These are phyloP conservation scores for Arrhopalites spinosus DNA, from an alignment of 2,888 invertebrate genomes.

Conservation along the genomic window DNA sequence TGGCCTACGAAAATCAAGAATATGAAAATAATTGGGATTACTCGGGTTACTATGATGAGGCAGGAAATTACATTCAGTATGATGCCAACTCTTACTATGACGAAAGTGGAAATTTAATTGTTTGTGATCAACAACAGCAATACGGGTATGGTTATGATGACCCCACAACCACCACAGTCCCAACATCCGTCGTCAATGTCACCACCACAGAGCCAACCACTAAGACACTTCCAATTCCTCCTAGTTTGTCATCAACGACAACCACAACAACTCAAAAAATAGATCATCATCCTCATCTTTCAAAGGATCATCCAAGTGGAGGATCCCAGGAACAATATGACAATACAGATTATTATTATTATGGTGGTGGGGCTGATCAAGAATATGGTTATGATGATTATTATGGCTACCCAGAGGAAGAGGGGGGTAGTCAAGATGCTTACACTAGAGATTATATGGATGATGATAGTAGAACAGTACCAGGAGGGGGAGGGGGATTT, in stretches of 20 bases:
- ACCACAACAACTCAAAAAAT: neutral
- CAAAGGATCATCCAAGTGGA: neutral
- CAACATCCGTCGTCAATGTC: too few relatives aligned
- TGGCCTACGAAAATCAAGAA: conserved; percentile 50
- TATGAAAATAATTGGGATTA: conserved; percentile 56
- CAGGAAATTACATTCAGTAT: conserved; percentile 54
- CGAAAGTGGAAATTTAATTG: conserved; percentile 46
- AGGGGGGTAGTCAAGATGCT: conserved; percentile 25
- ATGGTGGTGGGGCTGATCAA: conserved; percentile 36
- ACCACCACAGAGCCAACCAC: conserved; percentile 33
- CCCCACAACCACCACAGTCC: conserved; percentile 53
- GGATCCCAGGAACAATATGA: conserved; percentile 43
- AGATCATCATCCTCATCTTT: neutral
- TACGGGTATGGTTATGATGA: conserved; percentile 10
- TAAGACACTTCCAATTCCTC: conserved; percentile 24
- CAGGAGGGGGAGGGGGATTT: neutral
- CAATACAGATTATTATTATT: conserved; percentile 45
- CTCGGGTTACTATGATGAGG: conserved; percentile 55
- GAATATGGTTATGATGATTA: conserved; percentile 35
- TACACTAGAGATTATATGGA: conserved; percentile 37
- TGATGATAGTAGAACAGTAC: conserved; percentile 19
- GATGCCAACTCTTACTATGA: conserved; percentile 55
- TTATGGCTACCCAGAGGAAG: conserved; percentile 1
- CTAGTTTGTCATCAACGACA: conserved; percentile 16
- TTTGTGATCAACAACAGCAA: conserved; percentile 5